Conservation (phyloP, 2,797 vertebrate species). For the Myotis daubentonii region DNA sequence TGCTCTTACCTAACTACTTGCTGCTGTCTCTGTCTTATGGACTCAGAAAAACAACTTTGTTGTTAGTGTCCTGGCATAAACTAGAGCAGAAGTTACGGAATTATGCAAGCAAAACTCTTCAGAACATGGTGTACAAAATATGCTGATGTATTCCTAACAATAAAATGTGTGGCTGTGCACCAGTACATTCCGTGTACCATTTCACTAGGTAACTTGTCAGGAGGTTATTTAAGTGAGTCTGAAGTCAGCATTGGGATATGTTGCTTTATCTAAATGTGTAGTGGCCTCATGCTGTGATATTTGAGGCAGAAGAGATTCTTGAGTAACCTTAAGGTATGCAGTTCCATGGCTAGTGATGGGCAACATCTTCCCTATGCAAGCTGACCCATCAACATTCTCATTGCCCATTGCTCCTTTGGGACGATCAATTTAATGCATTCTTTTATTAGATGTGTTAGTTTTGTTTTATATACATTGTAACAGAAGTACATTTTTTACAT, state of each 20-base stretch:
- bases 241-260: not conserved
- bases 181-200: not conserved
- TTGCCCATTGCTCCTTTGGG: not conserved
- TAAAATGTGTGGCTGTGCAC: not conserved
- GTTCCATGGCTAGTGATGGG: not conserved
- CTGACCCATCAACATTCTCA: not conserved
- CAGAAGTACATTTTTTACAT: not conserved
- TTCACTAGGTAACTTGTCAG: not conserved
- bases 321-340: not conserved
- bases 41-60: not conserved
- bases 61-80: not conserved
- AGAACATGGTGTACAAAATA: not conserved
- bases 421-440: not conserved
- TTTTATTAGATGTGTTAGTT: constrained; percentile 21
- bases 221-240: constrained; percentile 11
- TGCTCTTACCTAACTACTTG: not conserved
- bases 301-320: not conserved
- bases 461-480: not conserved
- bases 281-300: not conserved
- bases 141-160: not conserved
- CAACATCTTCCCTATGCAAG: not conserved
- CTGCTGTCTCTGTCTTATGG: not conserved
- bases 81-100: not conserved
- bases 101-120: constrained; percentile 9
- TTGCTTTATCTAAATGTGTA: not conserved